phyloP scores from a whole-genome alignment of 1,140 invertebrate species.

The Gerris buenoi region DNA sequence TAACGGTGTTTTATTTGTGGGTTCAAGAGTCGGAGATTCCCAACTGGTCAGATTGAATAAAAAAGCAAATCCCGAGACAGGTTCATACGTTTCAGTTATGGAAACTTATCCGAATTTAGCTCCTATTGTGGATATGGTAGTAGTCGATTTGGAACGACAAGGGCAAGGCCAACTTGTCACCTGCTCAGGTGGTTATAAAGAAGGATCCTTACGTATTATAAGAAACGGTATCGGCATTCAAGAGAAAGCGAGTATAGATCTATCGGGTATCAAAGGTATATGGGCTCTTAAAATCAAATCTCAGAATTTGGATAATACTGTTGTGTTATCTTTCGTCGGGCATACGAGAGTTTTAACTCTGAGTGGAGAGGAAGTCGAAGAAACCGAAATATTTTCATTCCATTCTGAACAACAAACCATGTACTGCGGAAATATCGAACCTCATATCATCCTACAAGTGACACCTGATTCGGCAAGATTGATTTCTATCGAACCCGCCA shows the following conservation, averaged over 20 bases:
- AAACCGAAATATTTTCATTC: constrained; percentile 83
- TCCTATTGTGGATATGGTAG: constrained; percentile 94
- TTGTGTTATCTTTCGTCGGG: constrained; percentile 86
- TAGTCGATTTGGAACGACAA: constrained; percentile 89
- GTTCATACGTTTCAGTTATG: constrained; percentile 83
- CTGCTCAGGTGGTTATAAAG: constrained; percentile 91
- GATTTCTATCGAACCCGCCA: constrained; percentile 47
- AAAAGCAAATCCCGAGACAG: constrained; percentile 58
- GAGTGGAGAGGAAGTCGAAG: constrained; percentile 52
- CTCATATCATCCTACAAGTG: constrained; percentile 69
- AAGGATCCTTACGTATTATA: constrained; percentile 92
- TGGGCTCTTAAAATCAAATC: constrained; percentile 73
- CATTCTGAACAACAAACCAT: constrained; percentile 83
- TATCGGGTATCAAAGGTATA: constrained; percentile 93
- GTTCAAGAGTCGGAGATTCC: constrained; percentile 89
- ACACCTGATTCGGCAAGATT: constrained; percentile 56
- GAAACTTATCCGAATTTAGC: constrained; percentile 95
- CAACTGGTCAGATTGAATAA: constrained; percentile 85
- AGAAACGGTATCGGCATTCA: constrained; percentile 95
- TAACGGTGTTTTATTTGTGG: constrained; percentile 95
- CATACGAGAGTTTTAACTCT: constrained; percentile 45
- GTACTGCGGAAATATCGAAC: constrained; percentile 74
- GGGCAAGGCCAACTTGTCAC: constrained; percentile 96
- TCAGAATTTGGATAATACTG: constrained; percentile 60
- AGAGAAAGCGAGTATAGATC: constrained; percentile 91